Evolutionary conservation across 2,113 vertebrate genomes (phyloP), one percentile per base, ranked within the genome.

Genomic region (Uropsilus gracilis): DNA sequence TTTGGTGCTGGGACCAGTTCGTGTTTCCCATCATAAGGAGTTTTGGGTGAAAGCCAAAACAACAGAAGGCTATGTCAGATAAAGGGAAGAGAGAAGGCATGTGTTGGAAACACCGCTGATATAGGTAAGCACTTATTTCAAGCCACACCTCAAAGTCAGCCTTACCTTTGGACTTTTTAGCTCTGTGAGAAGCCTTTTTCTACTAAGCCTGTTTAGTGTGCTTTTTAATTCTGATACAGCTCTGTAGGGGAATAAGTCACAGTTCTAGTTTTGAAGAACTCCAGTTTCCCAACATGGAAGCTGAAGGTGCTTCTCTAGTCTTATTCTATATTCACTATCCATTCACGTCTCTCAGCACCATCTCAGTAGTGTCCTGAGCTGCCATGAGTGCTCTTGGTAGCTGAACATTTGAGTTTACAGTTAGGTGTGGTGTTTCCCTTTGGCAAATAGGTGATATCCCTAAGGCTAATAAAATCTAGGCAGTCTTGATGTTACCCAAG

Each of bases 91-190:
- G 55, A n/a, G 55, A 39, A 53, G 16, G 12, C 32, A 5, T 8
- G 30, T 55, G 32, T 44, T 63, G 53, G 59, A 6, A n/a, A 48
- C 32, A 61, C 69, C 24, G 0, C 1, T 46, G 42, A 18, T 11
- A 5, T 20, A 69, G 50, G 86, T 63, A 20, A 89, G 59, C 72
- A 50, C 91, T 53, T 66, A 10, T 9, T n/a, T 30, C 42, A 7
- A 42, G 69, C 89, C 94, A 72, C 91, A 72, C 94, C 95, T 82
- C 44, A 32, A 44, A 92, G 53, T 77, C 57, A 66, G 59, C 34
- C 55, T 86, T n/a, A 95, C 89, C 96, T 96, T 97, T 95, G 96
- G 68, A 94, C 89, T 83, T 76, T 59, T 63, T 53, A 59, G 48
- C 76, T 71, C 53, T 66, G 8, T 80, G 61, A 61, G 44, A 91